Evolutionary conservation across 2,797 vertebrate genomes (phyloP), one percentile per base, ranked within the genome.

Genomic region (Podargus strigoides): DNA sequence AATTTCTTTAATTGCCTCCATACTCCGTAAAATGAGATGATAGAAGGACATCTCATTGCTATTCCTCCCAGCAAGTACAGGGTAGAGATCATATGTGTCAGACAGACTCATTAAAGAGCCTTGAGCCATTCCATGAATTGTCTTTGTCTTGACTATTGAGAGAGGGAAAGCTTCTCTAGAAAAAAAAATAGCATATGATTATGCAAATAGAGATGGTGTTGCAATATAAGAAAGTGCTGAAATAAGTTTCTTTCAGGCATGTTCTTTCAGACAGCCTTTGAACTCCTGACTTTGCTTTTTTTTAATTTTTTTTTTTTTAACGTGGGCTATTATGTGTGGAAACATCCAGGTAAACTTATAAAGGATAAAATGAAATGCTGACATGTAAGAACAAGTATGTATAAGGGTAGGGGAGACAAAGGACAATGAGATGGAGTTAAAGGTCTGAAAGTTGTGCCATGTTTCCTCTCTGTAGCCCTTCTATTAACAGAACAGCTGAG

Each of bases 151-250:
- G 21, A 74, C 68, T 47, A 41, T 0, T 1, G n/a, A 30, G 32
- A 42, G 53, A 72, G 11, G 26, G 10, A 56, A 83, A 59, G 8
- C 30, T 44, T 18, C 55, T 72, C n/a, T 75, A 32, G 37, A 76
- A 85, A 84, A 85, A 84, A 69, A 74, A 62, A 32, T 10, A 84
- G 11, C 24, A 42, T 16, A 37, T 68, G 24, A 68, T 75, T 86
- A 53, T 68, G 75, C 60, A 90, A 73, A 44, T 20, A 87, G 26
- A 70, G 34, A 26, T 69, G 37, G 28, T 95, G 90, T 95, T 92
- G 87, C 92, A 92, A 94, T 55, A n/a, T 75, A 36, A 83, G 64
- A 87, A 93, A 88, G 30, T 83, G 87, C 82, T 92, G 93, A 94
- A 94, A 72, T 83, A 81, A 68, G 72, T 94, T 76, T 88, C 66